Evolutionary conservation across 1,140 invertebrate genomes (phyloP).

Genomic region (Phenacoccus solenopsis): DNA sequence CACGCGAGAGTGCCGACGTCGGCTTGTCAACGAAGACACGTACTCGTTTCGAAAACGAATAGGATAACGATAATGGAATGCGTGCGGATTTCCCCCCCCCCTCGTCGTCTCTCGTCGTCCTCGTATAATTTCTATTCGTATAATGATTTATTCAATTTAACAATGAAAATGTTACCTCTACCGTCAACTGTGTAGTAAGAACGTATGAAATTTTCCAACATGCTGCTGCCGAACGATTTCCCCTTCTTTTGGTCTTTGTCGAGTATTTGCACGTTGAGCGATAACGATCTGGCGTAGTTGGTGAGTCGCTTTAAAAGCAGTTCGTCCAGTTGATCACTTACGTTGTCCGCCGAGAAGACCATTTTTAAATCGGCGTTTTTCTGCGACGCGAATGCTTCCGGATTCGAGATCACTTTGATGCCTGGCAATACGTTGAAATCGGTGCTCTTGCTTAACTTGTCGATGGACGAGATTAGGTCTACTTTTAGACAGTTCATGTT

Average conservation of each 20-base stretch:
- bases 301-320: not conserved
- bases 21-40: not conserved
- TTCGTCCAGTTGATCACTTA: not conserved
- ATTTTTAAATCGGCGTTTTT: not conserved
- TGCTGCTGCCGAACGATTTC: not conserved
- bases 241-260: not conserved
- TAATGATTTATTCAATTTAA: not conserved
- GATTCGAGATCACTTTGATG: not conserved
- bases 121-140: too few species aligned
- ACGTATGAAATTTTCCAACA: not conserved
- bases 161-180: conserved; percentile 5
- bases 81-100: too few species aligned
- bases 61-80: not conserved
- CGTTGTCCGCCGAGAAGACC: conserved; percentile 5
- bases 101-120: too few species aligned
- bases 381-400: not conserved
- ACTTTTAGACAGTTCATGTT: conserved; percentile 8
- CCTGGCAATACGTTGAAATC: not conserved
- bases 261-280: not conserved
- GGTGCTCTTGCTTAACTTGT: not conserved
- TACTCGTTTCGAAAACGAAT: not conserved
- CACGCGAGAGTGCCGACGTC: too few species aligned
- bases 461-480: not conserved
- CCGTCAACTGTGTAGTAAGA: not conserved
- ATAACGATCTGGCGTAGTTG: conserved; percentile 2